Evolutionary conservation across 2,888 invertebrate genomes (phyloP), one percentile per base, ranked within the genome.

Genomic region (Tryphoninae sp.): DNA sequence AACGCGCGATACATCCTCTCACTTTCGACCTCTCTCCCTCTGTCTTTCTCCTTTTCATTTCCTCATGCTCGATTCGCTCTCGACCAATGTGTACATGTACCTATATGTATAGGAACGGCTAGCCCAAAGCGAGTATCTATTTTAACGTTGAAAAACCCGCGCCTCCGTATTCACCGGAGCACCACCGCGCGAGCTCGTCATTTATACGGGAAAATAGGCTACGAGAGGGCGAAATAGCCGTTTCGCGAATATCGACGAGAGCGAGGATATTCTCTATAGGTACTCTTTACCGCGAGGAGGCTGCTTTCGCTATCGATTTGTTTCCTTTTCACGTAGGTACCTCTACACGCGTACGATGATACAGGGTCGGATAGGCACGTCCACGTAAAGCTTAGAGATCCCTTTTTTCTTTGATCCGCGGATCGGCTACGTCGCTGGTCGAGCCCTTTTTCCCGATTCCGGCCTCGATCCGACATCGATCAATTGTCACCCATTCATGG

Each of bases 11-110:
- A 8, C 77, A 19, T 62, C 68, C 78, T 67, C 73, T 62, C 78
- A 51, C 74, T 74, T 75, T 61, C 72, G 67, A 33, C 76, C 78
- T 75, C 55, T 71, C 65, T 33, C 58, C 59, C 49, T 73, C 72
- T 58, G 49, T 40, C 61, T 26, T 55, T 33, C 55, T 72, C 61
- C 80, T 82, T 82, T 78, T 72, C 78, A 76, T 78, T 78, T 82
- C 81, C 62, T 75, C 71, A 72, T 75, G 78, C 81, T 74, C 81
- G 81, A 82, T 82, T 78, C 78, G 40, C 78, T 75, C 71, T 45
- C 51, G 65, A 40, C 65, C 22, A 22, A 53, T 53, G n/a, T 16
- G 16, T 19, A 53, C 19, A 53, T 0, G n/a, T n/a, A 55, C n/a
- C 6, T 53, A 53, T 53, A n/a, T n/a, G n/a, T n/a, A 16, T 45